These are phyloP conservation scores for Muricea muricata DNA, from an alignment of 92 coral and sea anemone species.

Conservation along the genomic window DNA sequence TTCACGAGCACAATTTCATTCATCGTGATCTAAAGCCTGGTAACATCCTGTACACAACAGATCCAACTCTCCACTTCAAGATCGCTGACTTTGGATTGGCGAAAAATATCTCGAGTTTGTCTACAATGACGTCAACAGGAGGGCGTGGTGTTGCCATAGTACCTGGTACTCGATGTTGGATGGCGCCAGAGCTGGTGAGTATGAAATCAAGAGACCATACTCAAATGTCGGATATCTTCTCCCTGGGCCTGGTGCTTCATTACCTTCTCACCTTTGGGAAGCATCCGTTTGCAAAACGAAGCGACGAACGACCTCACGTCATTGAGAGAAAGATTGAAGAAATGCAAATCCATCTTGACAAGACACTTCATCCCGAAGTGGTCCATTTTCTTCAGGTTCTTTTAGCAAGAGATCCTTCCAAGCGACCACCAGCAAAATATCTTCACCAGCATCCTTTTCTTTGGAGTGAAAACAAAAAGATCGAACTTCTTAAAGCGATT, in stretches of 20 bases:
- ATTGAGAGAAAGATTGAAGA: constrained; percentile 51
- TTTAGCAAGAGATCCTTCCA: neutral
- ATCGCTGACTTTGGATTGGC: constrained; percentile 76
- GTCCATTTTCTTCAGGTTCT: constrained; percentile 40
- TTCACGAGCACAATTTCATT: constrained; percentile 50
- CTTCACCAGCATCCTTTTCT: constrained; percentile 56
- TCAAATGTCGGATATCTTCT: constrained; percentile 64
- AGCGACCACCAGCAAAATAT: constrained; percentile 58
- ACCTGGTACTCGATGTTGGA: constrained; percentile 77
- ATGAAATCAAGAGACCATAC: constrained; percentile 46
- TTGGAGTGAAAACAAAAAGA: constrained; percentile 62
- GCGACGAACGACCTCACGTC: constrained; percentile 9
- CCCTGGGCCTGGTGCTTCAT: constrained; percentile 72
- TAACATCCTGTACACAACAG: constrained; percentile 63
- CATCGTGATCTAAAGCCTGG: constrained; percentile 83
- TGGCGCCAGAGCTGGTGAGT: constrained; percentile 78
- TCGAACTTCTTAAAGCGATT: constrained; percentile 43
- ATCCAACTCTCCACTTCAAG: constrained; percentile 51
- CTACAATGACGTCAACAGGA: constrained; percentile 44
- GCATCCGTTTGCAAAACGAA: constrained; percentile 55
- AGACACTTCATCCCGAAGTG: constrained; percentile 58
- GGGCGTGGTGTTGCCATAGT: constrained; percentile 53
- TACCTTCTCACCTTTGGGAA: constrained; percentile 49
- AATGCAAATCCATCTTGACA: constrained; percentile 8
- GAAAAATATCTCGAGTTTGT: constrained; percentile 38